These are phyloP conservation scores for Arctia plantaginis DNA, from an alignment of 2,888 invertebrate species.

Conservation along the genomic window DNA sequence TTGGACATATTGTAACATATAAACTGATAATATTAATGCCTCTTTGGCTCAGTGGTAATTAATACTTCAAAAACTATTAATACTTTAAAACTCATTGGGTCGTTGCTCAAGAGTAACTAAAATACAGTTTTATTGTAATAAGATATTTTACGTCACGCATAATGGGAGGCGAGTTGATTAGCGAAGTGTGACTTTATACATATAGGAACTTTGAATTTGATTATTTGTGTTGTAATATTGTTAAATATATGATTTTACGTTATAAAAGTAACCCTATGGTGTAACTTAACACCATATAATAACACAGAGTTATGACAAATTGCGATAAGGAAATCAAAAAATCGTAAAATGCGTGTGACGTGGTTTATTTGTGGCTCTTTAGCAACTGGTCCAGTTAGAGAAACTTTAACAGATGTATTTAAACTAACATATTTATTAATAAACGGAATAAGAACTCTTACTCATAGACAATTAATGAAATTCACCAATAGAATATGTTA, in stretches of 20 bases:
- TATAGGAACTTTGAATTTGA: too few relatives aligned
- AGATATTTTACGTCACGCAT: not conserved
- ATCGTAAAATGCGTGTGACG: not conserved
- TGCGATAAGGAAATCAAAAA: not conserved
- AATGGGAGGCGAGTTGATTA: not conserved
- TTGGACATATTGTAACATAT: not conserved
- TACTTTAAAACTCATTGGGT: conserved; percentile 18
- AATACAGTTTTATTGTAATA: not conserved
- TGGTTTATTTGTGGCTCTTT: not conserved
- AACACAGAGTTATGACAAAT: not conserved
- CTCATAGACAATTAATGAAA: not conserved
- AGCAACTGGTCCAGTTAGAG: not conserved
- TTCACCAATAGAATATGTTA: not conserved
- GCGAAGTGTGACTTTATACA: not conserved
- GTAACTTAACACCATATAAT: too few relatives aligned
- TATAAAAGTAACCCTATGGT: not conserved
- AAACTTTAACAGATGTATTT: not conserved
- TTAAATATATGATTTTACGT: too few relatives aligned
- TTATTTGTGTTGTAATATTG: too few relatives aligned
- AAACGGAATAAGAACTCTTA: not conserved
- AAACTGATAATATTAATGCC: conserved; percentile 13
- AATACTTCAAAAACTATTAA: conserved; percentile 17
- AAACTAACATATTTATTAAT: not conserved
- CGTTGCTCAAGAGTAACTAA: conserved; percentile 6
- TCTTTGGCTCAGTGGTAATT: conserved; percentile 26